Conservation (phyloP, 2,113 vertebrate species). For the Echinops telfairi region DNA sequence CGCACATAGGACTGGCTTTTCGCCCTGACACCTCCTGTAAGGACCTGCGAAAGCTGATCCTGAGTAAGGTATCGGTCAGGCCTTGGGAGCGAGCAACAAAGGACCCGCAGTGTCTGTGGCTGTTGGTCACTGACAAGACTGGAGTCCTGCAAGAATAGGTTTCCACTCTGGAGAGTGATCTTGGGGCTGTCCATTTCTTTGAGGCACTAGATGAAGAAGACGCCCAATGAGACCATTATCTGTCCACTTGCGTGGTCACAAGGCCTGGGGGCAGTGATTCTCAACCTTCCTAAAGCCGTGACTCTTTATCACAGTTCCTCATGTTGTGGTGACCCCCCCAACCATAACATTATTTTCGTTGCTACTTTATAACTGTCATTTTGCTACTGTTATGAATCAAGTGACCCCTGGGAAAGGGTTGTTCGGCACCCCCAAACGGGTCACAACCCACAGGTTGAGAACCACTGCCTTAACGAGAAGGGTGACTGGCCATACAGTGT, state of each 20-base stretch:
- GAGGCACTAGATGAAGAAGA: not conserved
- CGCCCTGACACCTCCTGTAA: not conserved
- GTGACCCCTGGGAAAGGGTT: too few relatives aligned
- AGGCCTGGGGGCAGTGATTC: not conserved
- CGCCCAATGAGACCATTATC: not conserved
- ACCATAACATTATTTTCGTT: too few relatives aligned
- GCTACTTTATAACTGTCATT: too few relatives aligned
- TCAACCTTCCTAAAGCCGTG: too few relatives aligned
- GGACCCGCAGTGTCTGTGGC: not conserved
- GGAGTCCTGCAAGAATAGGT: not conserved
- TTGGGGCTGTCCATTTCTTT: not conserved
- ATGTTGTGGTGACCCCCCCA: too few relatives aligned
- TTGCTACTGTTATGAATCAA: too few relatives aligned
- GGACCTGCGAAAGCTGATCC: not conserved
- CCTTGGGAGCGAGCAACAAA: not conserved
- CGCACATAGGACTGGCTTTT: not conserved
- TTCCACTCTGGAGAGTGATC: not conserved
- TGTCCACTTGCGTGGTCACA: too few relatives aligned
- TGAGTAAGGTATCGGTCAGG: not conserved
- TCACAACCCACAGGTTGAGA: too few relatives aligned
- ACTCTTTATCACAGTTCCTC: too few relatives aligned
- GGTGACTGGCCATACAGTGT: not conserved
- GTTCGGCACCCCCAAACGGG: too few relatives aligned
- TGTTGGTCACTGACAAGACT: not conserved
- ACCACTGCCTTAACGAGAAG: too few relatives aligned